These are phyloP conservation scores for Sebastes minor DNA, from an alignment of 2,797 vertebrate genomes.

Conservation along the genomic window DNA sequence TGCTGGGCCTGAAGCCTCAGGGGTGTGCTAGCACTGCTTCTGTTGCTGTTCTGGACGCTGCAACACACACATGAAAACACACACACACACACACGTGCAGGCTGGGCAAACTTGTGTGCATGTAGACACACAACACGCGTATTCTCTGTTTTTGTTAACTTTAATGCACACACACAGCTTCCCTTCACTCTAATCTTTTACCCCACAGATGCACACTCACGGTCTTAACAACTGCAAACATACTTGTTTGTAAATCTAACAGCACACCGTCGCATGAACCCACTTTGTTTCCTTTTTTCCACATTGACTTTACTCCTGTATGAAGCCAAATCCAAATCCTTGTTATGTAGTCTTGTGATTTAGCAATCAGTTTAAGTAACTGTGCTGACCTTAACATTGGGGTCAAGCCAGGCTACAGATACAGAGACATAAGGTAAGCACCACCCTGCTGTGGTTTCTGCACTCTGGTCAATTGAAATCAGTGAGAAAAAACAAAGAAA, in stretches of 20 bases:
- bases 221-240: not conserved
- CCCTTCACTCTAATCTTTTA: not conserved
- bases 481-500: conserved; percentile 29
- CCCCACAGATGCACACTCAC: not conserved
- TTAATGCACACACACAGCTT: conserved; percentile 5
- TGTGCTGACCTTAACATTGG: conserved; percentile 43
- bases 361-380: conserved; percentile 62
- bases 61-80: conserved; percentile 20
- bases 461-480: conserved; percentile 40
- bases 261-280: not conserved
- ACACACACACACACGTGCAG: not conserved
- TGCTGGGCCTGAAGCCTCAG: conserved; percentile 62
- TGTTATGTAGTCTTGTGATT: conserved; percentile 13
- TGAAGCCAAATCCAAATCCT: conserved; percentile 26
- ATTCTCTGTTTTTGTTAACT: not conserved
- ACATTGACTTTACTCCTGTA: not conserved
- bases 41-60: conserved; percentile 52
- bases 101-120: conserved; percentile 3
- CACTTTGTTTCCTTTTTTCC: not conserved
- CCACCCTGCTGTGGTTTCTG: conserved; percentile 40
- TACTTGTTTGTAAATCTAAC: not conserved
- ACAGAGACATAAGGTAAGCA: conserved; percentile 31
- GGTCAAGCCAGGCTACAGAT: conserved; percentile 52
- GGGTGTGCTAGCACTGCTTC: conserved; percentile 60
- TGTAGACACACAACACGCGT: not conserved